A percentile compares a stretch with the other conserved stretches of the same genome.
Conservation (phyloP, 1,140 invertebrate genomes). For the Ceratina australensis region DNA sequence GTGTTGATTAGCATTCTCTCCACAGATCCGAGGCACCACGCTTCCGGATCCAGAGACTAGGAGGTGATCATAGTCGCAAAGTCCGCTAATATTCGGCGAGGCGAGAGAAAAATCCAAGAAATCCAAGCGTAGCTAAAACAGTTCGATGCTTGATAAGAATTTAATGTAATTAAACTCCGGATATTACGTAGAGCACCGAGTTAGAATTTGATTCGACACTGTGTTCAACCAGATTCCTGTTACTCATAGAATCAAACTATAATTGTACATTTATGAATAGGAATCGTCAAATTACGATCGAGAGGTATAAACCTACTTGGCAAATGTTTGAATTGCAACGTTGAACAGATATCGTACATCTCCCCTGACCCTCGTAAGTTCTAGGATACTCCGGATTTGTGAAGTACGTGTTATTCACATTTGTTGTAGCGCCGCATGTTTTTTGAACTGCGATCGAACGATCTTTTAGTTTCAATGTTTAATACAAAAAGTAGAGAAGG, state of each 20-base stretch:
- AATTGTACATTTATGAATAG: background rate
- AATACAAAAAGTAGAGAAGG: background rate
- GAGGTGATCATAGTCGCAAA: slow-evolving; percentile 86
- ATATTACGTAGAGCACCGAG: background rate
- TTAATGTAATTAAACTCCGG: background rate
- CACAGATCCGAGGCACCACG: slow-evolving; percentile 86
- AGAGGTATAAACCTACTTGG: slow-evolving; percentile 81
- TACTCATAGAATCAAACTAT: background rate
- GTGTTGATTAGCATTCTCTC: slow-evolving; percentile 90
- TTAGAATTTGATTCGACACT: too few species aligned
- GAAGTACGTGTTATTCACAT: slow-evolving; percentile 91
- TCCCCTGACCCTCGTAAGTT: slow-evolving; percentile 83
- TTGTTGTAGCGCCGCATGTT: slow-evolving; percentile 84
- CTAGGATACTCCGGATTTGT: slow-evolving; percentile 86
- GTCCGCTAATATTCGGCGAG: slow-evolving; percentile 86
- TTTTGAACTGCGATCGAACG: slow-evolving; percentile 82
- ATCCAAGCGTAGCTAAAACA: slow-evolving; percentile 86
- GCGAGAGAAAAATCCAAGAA: slow-evolving; percentile 87
- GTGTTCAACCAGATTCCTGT: too few species aligned
- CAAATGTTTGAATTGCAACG: slow-evolving; percentile 86
- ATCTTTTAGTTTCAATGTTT: background rate
- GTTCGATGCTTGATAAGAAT: background rate
- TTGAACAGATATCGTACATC: slow-evolving; percentile 86
- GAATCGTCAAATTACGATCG: slow-evolving; percentile 19
- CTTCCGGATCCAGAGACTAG: slow-evolving; percentile 84